Evolutionary conservation across 2,113 vertebrate genomes (phyloP), one percentile per base, ranked within the genome.

Genomic region (Mesitornis unicolor): DNA sequence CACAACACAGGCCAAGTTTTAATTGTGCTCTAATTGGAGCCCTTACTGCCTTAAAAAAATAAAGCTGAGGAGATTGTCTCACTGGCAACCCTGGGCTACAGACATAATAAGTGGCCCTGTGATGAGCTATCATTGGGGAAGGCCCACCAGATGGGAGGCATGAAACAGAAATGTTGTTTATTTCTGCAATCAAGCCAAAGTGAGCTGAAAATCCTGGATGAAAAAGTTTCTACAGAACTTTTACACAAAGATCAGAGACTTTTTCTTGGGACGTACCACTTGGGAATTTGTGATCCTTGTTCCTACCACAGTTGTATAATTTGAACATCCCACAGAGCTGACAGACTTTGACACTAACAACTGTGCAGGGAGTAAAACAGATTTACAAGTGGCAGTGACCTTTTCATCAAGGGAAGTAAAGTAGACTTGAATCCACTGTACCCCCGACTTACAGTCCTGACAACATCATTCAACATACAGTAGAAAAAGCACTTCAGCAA

Each of bases 301-400:
- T 95, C 48, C 65, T 94, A 76, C 95, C 87, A 90, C 61, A 85
- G 80, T 95, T 86, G 53, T 67, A 81, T 63, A 93, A 90, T 89
- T 95, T 92, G 95, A 70, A 89, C 63, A 80, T 97, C 94, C 95
- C 68, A 26, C 88, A 68, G 80, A 95, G 86, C 84, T 90, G 95
- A 95, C 94, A 84, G 60, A 71, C 75, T 96, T 91, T 92, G 96
- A 97, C 96, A 90, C 92, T 88, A 93, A 95, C 82, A 97, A 97
- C 95, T 95, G 95, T 70, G 68, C 60, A 24, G 79, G 89, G 86
- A 96, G 76, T 80, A 94, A 91, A 94, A 91, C 69, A 80, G 96
- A 96, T 93, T 98, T 95, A 94, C 82, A 97, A 96, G 97, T 73
- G 81, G 85, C 93, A 92, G 60, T 97, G 97, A 97, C 96, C 97